A percentile compares a stretch with the other conserved stretches of the same genome.
Evolutionary conservation across 92 coral and sea anemone genomes (phyloP).

Genomic region (Blastomussa wellsi): DNA sequence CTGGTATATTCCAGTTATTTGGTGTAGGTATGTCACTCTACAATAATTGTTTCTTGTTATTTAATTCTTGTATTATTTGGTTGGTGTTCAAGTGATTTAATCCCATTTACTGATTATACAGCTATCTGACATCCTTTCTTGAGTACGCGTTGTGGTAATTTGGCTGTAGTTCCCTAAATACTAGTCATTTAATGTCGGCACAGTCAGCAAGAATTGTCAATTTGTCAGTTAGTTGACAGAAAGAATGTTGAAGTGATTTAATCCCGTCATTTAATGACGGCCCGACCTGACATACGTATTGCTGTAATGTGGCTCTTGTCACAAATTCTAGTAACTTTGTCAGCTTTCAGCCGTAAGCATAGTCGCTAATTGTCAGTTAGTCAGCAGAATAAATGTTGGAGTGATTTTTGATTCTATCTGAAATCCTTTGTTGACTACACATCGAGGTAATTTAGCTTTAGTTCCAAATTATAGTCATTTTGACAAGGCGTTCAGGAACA

Average conservation of each 20-base stretch:
- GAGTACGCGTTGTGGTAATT: background rate
- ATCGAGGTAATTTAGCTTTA: background rate
- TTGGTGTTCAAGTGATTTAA: no score
- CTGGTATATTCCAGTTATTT: background rate
- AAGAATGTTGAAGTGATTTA: no score
- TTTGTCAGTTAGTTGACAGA: no score
- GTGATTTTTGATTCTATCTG: background rate
- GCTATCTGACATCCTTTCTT: background rate
- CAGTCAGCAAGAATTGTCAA: no score
- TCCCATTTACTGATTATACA: background rate
- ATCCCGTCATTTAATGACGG: no score
- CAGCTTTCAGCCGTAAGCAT: no score
- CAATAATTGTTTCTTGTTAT: background rate
- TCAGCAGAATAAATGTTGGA: no score
- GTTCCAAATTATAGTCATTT: background rate
- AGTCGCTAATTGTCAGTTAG: no score
- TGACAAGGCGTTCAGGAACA: no score
- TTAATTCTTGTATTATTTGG: background rate
- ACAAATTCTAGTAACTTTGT: no score
- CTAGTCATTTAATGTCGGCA: background rate
- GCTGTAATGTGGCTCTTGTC: no score
- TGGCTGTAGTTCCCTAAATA: background rate
- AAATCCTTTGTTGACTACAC: background rate
- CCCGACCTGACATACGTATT: no score
- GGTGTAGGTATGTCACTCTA: background rate